Percentiles rank a stretch among this genome's conserved stretches.
Evolutionary conservation across 2,888 invertebrate genomes (phyloP).

Genomic region (Spodoptera picta): DNA sequence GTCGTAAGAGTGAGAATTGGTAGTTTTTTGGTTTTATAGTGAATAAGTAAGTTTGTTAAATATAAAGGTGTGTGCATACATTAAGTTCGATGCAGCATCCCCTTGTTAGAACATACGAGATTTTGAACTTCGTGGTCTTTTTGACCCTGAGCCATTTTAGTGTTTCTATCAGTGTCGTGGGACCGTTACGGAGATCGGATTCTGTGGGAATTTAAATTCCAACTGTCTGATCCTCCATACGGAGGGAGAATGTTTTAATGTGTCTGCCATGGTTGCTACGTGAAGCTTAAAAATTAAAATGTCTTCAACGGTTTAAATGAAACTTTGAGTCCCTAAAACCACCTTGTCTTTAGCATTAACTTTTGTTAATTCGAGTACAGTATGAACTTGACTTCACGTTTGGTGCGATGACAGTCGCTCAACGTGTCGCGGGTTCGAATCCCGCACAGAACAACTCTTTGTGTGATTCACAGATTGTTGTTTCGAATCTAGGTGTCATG

Average conservation of each 20-base stretch:
- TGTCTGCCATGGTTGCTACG: background rate
- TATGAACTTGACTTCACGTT: too few species aligned
- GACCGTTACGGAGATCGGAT: conserved; percentile 71
- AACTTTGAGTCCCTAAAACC: too few species aligned
- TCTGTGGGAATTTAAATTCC: conserved; percentile 76
- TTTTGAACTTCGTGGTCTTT: conserved; percentile 78
- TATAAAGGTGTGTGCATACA: conserved; percentile 87
- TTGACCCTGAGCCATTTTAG: conserved; percentile 80
- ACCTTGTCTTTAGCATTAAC: too few species aligned
- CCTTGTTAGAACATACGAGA: conserved; percentile 66
- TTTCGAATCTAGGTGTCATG: too few species aligned
- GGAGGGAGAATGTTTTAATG: conserved; percentile 24
- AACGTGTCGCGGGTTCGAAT: too few species aligned
- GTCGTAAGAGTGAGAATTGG: conserved; percentile 58
- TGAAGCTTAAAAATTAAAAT: too few species aligned
- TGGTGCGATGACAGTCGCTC: too few species aligned
- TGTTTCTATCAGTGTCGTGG: conserved; percentile 78
- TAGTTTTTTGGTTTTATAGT: conserved; percentile 22
- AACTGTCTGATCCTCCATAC: conserved; percentile 12
- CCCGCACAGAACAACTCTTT: too few species aligned
- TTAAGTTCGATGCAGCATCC: conserved; percentile 84
- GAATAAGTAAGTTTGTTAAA: conserved; percentile 55
- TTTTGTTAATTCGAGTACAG: too few species aligned
- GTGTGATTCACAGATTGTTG: too few species aligned
- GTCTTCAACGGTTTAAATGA: too few species aligned